phyloP scores from a whole-genome alignment of 2,113 vertebrate species.

The Aegypius monachus region DNA sequence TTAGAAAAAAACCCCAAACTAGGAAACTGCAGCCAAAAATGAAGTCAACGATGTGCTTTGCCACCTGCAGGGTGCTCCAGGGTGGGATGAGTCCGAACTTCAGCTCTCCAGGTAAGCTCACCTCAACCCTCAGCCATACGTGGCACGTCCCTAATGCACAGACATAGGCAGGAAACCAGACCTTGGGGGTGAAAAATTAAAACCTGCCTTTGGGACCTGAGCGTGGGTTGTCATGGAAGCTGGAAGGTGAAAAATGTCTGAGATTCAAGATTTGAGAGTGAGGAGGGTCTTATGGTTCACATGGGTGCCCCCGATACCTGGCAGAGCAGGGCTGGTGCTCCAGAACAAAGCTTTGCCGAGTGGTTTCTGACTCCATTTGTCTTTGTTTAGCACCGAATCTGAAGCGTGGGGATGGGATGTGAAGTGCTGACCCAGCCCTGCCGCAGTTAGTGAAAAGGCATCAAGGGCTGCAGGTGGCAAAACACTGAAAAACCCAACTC shows the following conservation, averaged over 20 bases:
- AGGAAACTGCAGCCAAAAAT: background rate
- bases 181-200: background rate
- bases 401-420: accelerated
- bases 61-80: background rate
- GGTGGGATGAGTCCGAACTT: background rate
- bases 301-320: accelerated
- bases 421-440: background rate
- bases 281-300: background rate
- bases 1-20: background rate
- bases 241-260: background rate
- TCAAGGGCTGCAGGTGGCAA: background rate
- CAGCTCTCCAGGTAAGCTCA: background rate
- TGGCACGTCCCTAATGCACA: background rate
- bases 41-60: accelerated
- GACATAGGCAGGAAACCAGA: background rate
- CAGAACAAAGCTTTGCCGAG: background rate
- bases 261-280: background rate
- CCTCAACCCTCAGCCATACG: accelerated
- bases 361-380: background rate
- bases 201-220: background rate
- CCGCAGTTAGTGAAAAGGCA: background rate
- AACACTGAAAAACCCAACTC: background rate
- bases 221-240: background rate
- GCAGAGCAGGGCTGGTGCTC: background rate
- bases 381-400: background rate